Evolutionary conservation across 2,113 vertebrate genomes (phyloP).

Genomic region (Perca schrenkii): DNA sequence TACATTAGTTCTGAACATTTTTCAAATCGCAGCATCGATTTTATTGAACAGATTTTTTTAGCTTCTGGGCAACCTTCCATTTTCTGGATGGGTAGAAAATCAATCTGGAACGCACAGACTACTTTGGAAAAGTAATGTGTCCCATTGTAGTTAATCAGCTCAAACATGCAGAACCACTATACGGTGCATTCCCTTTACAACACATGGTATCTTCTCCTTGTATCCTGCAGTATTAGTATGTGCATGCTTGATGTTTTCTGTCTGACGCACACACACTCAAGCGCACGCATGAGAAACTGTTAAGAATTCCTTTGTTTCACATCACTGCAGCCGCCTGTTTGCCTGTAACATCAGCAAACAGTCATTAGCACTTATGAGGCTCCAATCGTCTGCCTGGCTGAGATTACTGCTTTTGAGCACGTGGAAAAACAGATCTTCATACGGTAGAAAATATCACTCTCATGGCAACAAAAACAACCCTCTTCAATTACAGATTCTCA

Average conservation of each 20-base stretch:
- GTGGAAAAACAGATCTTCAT: slow-evolving; percentile 38
- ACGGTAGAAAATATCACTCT: slow-evolving; percentile 30
- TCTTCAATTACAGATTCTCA: slow-evolving; percentile 51
- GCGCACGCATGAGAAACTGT: not conserved
- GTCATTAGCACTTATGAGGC: slow-evolving; percentile 71
- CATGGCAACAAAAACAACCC: slow-evolving; percentile 11
- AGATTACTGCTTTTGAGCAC: slow-evolving; percentile 67
- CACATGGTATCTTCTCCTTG: not conserved
- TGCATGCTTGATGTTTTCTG: not conserved
- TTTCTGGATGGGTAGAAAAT: slow-evolving; percentile 8
- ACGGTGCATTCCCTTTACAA: not conserved
- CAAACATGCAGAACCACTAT: not conserved
- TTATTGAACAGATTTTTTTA: not conserved
- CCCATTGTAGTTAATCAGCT: slow-evolving; percentile 2
- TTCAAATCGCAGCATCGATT: not conserved
- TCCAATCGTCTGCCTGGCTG: slow-evolving; percentile 65
- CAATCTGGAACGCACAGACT: not conserved
- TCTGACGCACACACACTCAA: not conserved
- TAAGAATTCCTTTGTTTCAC: slow-evolving; percentile 33
- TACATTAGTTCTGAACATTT: not conserved
- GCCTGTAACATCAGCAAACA: slow-evolving; percentile 65
- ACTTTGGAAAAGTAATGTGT: not conserved
- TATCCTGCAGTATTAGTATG: not conserved
- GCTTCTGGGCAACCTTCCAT: not conserved
- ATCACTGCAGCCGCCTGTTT: slow-evolving; percentile 45